Percentiles rank a stretch among this genome's conserved stretches.
Evolutionary conservation across 2,797 vertebrate genomes (phyloP).

Genomic region (Hemitrygon akajei): DNA sequence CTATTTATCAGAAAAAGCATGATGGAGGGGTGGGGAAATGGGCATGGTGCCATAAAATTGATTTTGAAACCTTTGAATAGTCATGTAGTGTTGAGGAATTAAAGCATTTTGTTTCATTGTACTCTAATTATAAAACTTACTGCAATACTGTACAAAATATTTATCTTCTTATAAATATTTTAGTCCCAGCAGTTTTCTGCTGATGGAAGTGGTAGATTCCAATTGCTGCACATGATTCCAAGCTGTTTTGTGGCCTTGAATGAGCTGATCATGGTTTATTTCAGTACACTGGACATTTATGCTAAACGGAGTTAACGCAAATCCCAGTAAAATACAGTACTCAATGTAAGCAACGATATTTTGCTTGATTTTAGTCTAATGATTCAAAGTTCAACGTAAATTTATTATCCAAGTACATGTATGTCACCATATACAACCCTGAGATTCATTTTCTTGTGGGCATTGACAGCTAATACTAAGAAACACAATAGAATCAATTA

Average conservation of each 20-base stretch:
- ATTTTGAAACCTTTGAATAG: not conserved
- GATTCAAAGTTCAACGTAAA: too few species aligned
- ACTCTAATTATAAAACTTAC: not conserved
- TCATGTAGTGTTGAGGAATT: not conserved
- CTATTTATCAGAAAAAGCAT: not conserved
- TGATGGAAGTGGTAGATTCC: not conserved
- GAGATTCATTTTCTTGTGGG: too few species aligned
- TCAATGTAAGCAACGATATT: not conserved
- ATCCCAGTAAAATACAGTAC: not conserved
- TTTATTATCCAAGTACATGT: too few species aligned
- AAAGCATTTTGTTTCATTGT: not conserved
- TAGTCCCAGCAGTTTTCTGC: not conserved
- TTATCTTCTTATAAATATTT: too few species aligned
- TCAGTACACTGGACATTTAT: not conserved
- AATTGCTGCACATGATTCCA: not conserved
- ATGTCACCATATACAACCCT: too few species aligned
- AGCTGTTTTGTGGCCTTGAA: not conserved
- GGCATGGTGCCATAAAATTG: not conserved
- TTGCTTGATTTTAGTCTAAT: not conserved
- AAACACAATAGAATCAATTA: too few species aligned
- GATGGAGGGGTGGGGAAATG: not conserved
- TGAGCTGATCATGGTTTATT: not conserved
- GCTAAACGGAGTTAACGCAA: not conserved
- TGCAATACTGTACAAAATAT: too few species aligned
- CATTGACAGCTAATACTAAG: too few species aligned